Evolutionary conservation across 2,888 invertebrate species (phyloP).

Genomic region (Teleogryllus oceanicus): DNA sequence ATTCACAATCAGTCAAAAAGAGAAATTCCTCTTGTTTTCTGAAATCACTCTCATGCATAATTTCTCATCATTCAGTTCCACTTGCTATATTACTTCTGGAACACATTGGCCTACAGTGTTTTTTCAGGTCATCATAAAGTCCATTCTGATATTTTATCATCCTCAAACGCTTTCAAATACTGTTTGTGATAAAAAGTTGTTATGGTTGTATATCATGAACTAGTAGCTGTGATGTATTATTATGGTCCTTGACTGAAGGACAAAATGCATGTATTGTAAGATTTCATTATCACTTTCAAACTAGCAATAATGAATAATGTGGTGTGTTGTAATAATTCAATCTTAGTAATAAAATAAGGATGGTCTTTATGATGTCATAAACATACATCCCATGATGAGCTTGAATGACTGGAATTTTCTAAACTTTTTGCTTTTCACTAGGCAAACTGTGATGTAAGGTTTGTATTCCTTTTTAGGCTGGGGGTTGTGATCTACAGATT

Average conservation of each 20-base stretch:
- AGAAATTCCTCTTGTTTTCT: neutral
- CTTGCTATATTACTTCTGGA: neutral
- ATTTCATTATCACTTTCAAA: conserved; percentile 10
- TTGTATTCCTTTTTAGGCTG: neutral
- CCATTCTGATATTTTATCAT: conserved; percentile 9
- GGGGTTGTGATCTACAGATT: too few species aligned
- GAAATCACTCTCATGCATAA: neutral
- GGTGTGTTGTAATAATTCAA: conserved; percentile 18
- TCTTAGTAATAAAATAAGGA: conserved; percentile 18
- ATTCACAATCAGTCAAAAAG: neutral
- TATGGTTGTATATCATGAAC: conserved; percentile 12
- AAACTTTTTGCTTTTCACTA: conserved; percentile 9
- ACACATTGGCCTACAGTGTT: conserved; percentile 3
- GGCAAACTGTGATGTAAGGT: neutral
- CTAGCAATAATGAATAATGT: conserved; percentile 18
- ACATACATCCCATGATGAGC: neutral
- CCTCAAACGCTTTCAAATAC: neutral
- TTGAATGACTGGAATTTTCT: neutral
- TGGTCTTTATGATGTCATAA: conserved; percentile 8
- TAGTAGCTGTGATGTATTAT: conserved; percentile 11
- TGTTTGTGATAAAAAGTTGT: conserved; percentile 12
- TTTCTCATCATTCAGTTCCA: too few species aligned
- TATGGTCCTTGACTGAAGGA: neutral
- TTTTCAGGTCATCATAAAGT: conserved; percentile 3
- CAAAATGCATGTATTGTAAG: conserved; percentile 1